A percentile compares a stretch with the other conserved stretches of the same genome.
Evolutionary conservation across 1,140 invertebrate species (phyloP).

Genomic region (Agrypnia vestita): DNA sequence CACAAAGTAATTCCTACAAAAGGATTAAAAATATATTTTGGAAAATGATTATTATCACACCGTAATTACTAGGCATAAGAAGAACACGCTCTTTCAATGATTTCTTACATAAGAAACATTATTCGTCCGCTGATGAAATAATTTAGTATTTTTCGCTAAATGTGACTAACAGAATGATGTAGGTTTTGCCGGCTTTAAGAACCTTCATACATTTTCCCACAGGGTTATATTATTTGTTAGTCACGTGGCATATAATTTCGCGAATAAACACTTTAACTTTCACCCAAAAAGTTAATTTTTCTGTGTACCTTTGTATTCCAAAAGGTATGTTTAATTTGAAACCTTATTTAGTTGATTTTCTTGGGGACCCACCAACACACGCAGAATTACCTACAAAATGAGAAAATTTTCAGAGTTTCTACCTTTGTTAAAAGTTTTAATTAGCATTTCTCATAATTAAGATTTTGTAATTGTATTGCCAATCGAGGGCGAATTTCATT

Average conservation of each 20-base stretch:
- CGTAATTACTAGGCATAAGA: no score
- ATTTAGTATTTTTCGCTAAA: no score
- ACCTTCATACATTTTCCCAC: no score
- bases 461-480: conserved; percentile 25
- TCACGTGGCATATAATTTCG: conserved; percentile 5
- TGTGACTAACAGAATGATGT: no score
- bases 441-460: conserved; percentile 20
- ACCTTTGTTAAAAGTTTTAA: conserved; percentile 18
- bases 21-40: no score
- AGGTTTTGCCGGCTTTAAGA: no score
- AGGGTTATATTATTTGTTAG: background rate
- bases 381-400: background rate
- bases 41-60: no score
- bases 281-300: background rate
- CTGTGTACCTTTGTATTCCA: conserved; percentile 19
- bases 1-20: no score
- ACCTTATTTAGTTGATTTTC: conserved; percentile 11
- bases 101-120: no score
- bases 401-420: conserved; percentile 1
- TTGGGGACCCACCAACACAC: background rate
- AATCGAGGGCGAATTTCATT: conserved; percentile 21
- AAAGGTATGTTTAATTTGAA: background rate
- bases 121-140: no score
- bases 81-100: no score
- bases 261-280: background rate